A percentile compares a stretch with the other conserved stretches of the same genome.
These are phyloP conservation scores for Silurus aristotelis DNA, from an alignment of 2,797 vertebrate species.

Conservation along the genomic window DNA sequence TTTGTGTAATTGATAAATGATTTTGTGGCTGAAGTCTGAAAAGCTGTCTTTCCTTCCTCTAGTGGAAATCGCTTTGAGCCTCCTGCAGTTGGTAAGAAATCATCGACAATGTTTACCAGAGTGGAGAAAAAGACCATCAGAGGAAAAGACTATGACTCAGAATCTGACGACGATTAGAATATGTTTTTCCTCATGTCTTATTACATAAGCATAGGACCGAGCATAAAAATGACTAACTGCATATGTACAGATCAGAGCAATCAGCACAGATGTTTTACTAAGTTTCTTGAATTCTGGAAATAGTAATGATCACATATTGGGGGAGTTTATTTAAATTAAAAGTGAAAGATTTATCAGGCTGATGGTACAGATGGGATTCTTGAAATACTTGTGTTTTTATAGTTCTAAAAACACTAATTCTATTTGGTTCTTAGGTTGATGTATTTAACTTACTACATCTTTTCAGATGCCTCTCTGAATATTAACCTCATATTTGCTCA, in stretches of 20 bases:
- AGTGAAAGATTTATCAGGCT: neutral
- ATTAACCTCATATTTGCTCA: neutral
- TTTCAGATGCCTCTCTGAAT: neutral
- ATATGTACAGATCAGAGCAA: neutral
- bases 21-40: neutral
- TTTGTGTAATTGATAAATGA: neutral
- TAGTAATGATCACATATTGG: neutral
- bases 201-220: constrained; percentile 25
- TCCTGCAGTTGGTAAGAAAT: constrained; percentile 82
- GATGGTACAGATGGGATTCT: no score
- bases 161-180: constrained; percentile 86
- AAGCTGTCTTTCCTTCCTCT: neutral
- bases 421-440: neutral
- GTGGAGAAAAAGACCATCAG: constrained; percentile 95
- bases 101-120: constrained; percentile 86
- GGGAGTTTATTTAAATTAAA: neutral
- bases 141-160: constrained; percentile 89
- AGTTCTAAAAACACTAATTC: neutral
- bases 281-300: neutral
- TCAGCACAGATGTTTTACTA: neutral
- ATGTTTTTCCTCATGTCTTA: constrained; percentile 64
- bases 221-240: neutral
- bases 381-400: neutral
- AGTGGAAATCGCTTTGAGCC: constrained; percentile 94
- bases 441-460: neutral